Percentiles rank a stretch among this genome's conserved stretches.
These are phyloP conservation scores for Stichodactyla helianthus DNA, from an alignment of 64 coral and sea anemone species.

Conservation along the genomic window DNA sequence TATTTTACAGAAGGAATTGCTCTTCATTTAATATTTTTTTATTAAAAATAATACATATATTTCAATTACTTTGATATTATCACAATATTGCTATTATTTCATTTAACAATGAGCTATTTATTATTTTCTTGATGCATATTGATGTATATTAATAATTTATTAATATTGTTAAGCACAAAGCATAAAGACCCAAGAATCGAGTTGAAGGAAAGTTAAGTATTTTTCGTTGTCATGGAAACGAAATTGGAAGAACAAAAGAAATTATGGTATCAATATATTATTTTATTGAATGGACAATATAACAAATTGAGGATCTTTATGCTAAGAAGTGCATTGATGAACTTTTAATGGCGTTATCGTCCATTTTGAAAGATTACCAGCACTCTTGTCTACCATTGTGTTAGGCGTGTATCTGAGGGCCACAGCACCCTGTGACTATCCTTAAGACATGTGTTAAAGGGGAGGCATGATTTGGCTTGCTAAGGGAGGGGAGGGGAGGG, in stretches of 20 bases:
- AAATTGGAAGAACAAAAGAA: neutral
- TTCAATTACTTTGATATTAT: neutral
- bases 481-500: no score
- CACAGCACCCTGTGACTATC: no score
- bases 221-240: neutral
- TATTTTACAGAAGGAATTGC: slow-evolving; percentile 5
- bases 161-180: neutral
- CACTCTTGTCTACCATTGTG: no score
- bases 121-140: neutral
- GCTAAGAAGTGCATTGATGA: neutral
- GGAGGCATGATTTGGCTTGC: no score
- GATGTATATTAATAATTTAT: neutral
- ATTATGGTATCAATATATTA: neutral
- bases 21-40: slow-evolving; percentile 1
- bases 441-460: no score
- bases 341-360: no score
- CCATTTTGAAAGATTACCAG: no score
- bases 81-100: neutral
- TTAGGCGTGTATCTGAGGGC: no score
- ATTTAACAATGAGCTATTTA: neutral
- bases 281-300: neutral
- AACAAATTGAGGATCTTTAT: neutral
- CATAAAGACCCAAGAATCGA: neutral
- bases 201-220: no score
- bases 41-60: neutral